Conservation (phyloP, 2,888 invertebrate genomes). For the Spisula subtruncata region DNA sequence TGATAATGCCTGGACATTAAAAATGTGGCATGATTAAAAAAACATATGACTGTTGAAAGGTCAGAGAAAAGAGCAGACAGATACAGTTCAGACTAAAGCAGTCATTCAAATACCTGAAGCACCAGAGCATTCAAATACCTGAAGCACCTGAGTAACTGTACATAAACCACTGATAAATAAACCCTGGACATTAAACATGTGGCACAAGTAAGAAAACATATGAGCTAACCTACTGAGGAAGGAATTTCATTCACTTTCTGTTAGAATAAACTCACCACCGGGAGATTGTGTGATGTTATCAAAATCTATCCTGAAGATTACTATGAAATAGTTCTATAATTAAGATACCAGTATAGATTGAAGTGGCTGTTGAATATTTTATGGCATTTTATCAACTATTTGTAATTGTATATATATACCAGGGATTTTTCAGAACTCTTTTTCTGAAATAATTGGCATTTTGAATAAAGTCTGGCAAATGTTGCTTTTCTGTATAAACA, state of each 20-base stretch:
- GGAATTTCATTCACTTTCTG: neutral
- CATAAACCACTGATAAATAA: neutral
- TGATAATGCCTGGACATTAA: no score
- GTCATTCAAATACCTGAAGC: neutral
- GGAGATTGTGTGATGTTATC: neutral
- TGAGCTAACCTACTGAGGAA: neutral
- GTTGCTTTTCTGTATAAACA: neutral
- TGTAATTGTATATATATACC: neutral
- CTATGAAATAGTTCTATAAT: neutral
- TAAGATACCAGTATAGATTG: neutral
- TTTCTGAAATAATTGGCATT: neutral
- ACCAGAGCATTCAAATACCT: neutral
- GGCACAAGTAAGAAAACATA: neutral
- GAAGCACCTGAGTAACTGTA: neutral
- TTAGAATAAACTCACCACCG: neutral
- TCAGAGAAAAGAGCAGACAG: no score
- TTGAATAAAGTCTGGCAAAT: neutral
- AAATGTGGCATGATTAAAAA: no score
- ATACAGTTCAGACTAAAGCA: no score
- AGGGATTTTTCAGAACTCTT: neutral
- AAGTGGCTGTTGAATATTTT: slow-evolving; percentile 7
- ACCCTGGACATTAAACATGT: no score
- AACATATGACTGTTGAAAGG: no score
- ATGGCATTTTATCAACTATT: slow-evolving; percentile 18
- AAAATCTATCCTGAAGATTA: neutral